Evolutionary conservation across 2,888 invertebrate species (phyloP).

Genomic region (Thereva unica): DNA sequence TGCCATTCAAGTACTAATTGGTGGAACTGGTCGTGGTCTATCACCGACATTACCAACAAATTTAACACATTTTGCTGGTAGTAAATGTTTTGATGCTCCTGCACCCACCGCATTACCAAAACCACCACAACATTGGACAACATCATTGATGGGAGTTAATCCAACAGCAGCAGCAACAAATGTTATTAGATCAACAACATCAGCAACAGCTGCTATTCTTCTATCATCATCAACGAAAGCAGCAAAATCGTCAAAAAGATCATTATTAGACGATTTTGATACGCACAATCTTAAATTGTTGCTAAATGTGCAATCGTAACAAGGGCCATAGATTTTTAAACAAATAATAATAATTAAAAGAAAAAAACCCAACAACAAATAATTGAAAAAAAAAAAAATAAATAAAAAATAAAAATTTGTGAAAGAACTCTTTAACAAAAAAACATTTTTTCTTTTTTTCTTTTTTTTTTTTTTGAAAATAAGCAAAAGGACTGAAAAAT

Average conservation of each 20-base stretch:
- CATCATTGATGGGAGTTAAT: conserved; percentile 40
- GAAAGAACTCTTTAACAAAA: neutral
- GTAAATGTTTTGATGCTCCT: conserved; percentile 83
- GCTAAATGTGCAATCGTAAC: conserved; percentile 65
- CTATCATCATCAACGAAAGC: too few relatives aligned
- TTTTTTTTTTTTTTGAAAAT: too few relatives aligned
- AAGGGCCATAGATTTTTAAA: conserved; percentile 8
- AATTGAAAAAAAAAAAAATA: conserved; percentile 20
- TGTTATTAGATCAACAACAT: conserved; percentile 1
- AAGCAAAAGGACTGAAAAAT: too few relatives aligned
- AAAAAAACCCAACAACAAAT: conserved; percentile 13
- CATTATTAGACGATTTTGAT: conserved; percentile 58
- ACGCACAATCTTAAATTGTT: conserved; percentile 68
- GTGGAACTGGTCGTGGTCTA: conserved; percentile 43
- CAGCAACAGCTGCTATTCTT: conserved; percentile 1
- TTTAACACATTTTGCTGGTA: conserved; percentile 66
- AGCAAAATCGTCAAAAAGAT: conserved; percentile 48
- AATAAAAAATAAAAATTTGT: conserved; percentile 10
- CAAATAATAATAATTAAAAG: neutral
- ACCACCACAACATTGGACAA: conserved; percentile 77
- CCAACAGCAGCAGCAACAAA: conserved; percentile 11
- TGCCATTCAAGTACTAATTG: conserved; percentile 39
- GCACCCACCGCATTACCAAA: conserved; percentile 77
- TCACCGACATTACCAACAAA: conserved; percentile 56
- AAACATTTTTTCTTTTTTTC: too few relatives aligned